Evolutionary conservation across 2,797 vertebrate genomes (phyloP), one percentile per base, ranked within the genome.

Genomic region (Yasuhikotakia modesta): DNA sequence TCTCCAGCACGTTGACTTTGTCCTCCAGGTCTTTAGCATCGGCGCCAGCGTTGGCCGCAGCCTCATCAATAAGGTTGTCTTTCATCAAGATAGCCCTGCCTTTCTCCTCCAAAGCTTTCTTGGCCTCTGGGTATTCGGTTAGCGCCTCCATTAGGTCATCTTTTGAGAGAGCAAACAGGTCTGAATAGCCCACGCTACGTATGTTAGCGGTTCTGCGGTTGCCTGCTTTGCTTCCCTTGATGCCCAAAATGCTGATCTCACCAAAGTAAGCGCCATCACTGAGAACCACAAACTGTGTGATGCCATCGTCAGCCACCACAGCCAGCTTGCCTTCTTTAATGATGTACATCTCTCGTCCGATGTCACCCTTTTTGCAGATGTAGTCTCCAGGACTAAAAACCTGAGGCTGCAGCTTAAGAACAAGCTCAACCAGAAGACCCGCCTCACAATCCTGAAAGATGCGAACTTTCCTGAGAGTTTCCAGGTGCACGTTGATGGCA

Each of bases 391-490:
- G 97, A 83, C 97, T 98, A 86, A 98, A 99, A 24, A 99, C 96
- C 0, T 97, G 93, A 0, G 96, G 96, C 79, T 96, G 94, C 73
- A 99, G 94, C 82, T 99, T 99, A 8, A 99, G 93, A 74, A 99
- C 96, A 77, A 99, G 82, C 87, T 99, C 97, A 3, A 98, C 80
- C n/a, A 99, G 93, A 77, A 99, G 92, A 3, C 97, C 97, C 0
- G 96, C 97, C 83, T 99, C 97, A 3, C 97, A 99, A 68, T 99
- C 97, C 85, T 98, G 96, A 90, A 99, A 99, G 86, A 99, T 98
- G 2, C 96, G 92, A 19, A 99, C 97, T 83, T 99, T 99, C 24
- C 76, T 91, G 11, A 99, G 89, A 0, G 97, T 99, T 86, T 98
- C 97, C 85, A 99, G 87, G 82, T 99, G 97, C 46, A 99, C 97